Evolutionary conservation across 2,113 vertebrate genomes (phyloP), one percentile per base, ranked within the genome.

Genomic region (Solea senegalensis): DNA sequence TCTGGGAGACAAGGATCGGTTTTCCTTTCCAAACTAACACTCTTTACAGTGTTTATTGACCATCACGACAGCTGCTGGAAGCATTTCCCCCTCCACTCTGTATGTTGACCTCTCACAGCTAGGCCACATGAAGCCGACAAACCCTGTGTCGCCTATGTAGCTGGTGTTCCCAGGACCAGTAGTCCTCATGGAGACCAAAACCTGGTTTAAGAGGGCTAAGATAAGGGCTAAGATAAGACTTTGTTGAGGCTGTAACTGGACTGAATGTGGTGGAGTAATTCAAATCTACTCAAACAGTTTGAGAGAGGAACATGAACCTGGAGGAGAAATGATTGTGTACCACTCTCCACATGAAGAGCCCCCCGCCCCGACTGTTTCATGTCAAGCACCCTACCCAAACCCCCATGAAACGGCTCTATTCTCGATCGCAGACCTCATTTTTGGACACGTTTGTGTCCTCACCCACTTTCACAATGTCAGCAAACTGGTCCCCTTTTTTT

Each of bases 331-430:
- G 60, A 84, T 59, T 81, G 84, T 81, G 80, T 81, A 66, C 78
- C 75, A 74, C 76, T 62, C 88, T 90, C 76, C 72, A 88, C 14
- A 1, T 83, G 60, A 80, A 81, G 80, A 66, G 84, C 79, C 64
- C 62, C 61, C 71, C 53, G 34, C 21, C 34, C 34, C 5, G 50
- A 71, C 78, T 45, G 7, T 80, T 84, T 79, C 13, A 59, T 76
- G 57, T 89, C 78, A 54, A 86, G 81, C 59, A 55, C 74, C 72
- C 44, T 34, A 34, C 34, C 34, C 21, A 21, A 21, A 21, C 21
- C 21, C 21, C 21, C 34, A 34, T 34, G 34, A 51, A 65, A 81
- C 70, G 53, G 59, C 74, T 68, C 46, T 46, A 63, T 62, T 26
- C 83, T 86, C 72, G 76, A 82, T 87, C 65, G 50, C 16, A 3